phyloP scores from a whole-genome alignment of 2,888 invertebrate genomes.

The Stenodema calcarata region DNA sequence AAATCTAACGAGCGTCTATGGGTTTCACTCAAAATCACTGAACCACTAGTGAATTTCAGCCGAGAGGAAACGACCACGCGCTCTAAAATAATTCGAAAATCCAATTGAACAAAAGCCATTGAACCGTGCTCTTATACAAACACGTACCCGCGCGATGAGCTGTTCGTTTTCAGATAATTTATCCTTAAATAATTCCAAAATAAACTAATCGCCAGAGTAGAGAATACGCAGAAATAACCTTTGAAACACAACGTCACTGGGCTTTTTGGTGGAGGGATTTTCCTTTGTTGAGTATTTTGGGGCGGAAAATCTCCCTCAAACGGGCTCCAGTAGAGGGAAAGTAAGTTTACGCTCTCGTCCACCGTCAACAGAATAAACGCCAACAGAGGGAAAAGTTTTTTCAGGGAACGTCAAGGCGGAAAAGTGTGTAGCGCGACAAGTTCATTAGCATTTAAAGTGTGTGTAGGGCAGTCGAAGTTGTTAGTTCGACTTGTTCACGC shows the following conservation, averaged over 20 bases:
- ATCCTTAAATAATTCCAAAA: not conserved
- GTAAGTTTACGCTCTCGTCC: not conserved
- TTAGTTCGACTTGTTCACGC: not conserved
- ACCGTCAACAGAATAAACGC: not conserved
- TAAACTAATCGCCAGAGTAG: not conserved
- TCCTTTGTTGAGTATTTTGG: not conserved
- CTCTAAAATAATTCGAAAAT: no score
- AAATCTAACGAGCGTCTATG: no score
- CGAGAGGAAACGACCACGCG: no score
- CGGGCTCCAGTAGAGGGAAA: not conserved
- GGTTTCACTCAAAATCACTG: no score
- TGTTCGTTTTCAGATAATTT: no score
- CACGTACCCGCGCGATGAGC: no score
- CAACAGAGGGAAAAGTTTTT: not conserved
- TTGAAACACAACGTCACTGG: not conserved
- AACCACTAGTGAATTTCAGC: no score
- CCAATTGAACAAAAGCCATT: no score
- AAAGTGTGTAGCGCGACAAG: not conserved
- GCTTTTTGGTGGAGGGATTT: not conserved
- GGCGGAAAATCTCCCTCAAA: not conserved
- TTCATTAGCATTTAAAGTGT: constrained; percentile 26
- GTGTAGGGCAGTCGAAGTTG: not conserved
- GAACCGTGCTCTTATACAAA: no score
- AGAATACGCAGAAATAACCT: not conserved
- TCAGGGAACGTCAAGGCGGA: not conserved